These are phyloP conservation scores for Galendromus occidentalis DNA, from an alignment of 1,140 invertebrate genomes.

Conservation along the genomic window DNA sequence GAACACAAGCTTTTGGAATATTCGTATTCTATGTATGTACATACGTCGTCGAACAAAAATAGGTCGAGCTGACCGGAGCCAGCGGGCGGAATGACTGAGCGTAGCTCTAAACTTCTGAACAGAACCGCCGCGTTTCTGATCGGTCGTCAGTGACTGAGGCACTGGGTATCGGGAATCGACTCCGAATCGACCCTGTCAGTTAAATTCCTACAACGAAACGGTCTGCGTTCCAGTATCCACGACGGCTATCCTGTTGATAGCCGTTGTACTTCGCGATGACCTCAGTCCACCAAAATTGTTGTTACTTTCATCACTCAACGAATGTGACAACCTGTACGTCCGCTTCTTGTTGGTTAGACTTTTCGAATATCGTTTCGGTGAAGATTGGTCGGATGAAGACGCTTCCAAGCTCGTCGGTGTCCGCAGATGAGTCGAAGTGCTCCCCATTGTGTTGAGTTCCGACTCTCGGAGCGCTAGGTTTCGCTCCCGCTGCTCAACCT, in stretches of 20 bases:
- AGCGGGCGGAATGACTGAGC: too few species aligned
- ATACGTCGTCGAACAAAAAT: too few species aligned
- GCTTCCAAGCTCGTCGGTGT: not conserved
- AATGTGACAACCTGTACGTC: constrained; percentile 12
- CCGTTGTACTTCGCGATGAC: not conserved
- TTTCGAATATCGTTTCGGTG: not conserved
- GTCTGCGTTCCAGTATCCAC: not conserved
- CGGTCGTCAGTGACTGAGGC: too few species aligned
- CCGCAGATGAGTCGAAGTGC: not conserved
- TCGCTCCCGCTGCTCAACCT: constrained; percentile 1
- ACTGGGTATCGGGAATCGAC: too few species aligned
- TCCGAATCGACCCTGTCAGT: too few species aligned
- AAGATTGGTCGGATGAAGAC: not conserved
- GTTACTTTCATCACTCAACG: not conserved
- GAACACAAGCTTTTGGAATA: too few species aligned
- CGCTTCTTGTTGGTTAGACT: constrained; percentile 16
- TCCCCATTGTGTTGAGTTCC: not conserved
- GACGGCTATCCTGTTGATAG: not conserved
- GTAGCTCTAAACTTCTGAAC: too few species aligned
- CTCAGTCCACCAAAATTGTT: not conserved
- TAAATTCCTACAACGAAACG: too few species aligned
- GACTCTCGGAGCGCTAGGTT: not conserved
- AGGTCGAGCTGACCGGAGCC: too few species aligned
- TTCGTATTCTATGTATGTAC: too few species aligned
- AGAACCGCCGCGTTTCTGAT: too few species aligned